A percentile compares a stretch with the other conserved stretches of the same genome.
These are phyloP conservation scores for Aurelia aurita DNA, from an alignment of 30 jellyfish, hydroid and myxozoan genomes.

Conservation along the genomic window DNA sequence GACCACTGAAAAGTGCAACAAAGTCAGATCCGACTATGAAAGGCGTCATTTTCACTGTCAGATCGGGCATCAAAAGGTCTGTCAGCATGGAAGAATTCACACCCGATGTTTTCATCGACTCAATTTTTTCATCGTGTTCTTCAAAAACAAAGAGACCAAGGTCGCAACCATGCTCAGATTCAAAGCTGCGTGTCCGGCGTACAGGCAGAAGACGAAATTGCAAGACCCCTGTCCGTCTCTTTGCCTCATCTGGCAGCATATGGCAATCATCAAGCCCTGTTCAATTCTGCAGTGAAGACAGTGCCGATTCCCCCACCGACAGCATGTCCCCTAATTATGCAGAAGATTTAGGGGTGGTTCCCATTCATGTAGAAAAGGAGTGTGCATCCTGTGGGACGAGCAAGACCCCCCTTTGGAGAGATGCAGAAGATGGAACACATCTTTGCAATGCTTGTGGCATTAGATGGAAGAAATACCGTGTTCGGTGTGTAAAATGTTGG, in stretches of 20 bases:
- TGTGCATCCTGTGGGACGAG: constrained; percentile 89
- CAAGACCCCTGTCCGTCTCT: constrained; percentile 75
- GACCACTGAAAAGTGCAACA: constrained; percentile 78
- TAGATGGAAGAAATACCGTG: constrained; percentile 91
- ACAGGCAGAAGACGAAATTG: constrained; percentile 67
- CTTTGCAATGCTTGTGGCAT: constrained; percentile 98
- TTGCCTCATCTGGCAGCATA: constrained; percentile 37
- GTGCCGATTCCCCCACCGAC: constrained; percentile 50
- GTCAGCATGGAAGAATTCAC: constrained; percentile 71
- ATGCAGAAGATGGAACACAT: constrained; percentile 94
- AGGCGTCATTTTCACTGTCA: constrained; percentile 75
- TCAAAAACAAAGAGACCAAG: constrained; percentile 62
- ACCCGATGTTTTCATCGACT: constrained; percentile 69
- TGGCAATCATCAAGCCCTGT: constrained; percentile 52
- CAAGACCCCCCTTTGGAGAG: constrained; percentile 94
- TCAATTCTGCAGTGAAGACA: constrained; percentile 61
- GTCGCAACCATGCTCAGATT: constrained; percentile 73
- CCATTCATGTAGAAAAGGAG: constrained; percentile 77
- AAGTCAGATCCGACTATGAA: constrained; percentile 74
- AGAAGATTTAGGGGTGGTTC: constrained; percentile 68
- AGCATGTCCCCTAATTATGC: constrained; percentile 65
- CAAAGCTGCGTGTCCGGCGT: constrained; percentile 54
- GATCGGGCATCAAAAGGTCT: constrained; percentile 69
- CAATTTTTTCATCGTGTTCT: constrained; percentile 41
- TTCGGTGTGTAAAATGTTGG: constrained; percentile 93